Base-by-base conservation (phyloP, 2,888 invertebrate species). In the Parnassius apollo region DNA sequence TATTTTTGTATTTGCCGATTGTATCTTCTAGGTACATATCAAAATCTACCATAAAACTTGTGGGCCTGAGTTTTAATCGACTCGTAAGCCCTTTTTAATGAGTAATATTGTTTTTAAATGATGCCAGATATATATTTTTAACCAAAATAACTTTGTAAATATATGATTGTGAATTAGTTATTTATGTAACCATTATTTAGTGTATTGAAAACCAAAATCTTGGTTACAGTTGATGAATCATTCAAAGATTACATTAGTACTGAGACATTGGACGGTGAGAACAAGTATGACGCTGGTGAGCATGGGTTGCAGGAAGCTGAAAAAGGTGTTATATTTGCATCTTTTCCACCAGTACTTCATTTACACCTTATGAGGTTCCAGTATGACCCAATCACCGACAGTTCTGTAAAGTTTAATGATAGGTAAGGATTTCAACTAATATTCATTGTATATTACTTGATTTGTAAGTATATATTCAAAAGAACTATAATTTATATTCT, bases 311-410 rank as follows among this genome's bases (percentile, higher is more conserved):
- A 98, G 85, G 98, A 98, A 85, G 99, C 99, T 0, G 98, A 98
- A 88, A 99, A 99, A 81, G 99, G 99, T 51, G 98, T 99, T n/a
- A 96, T 97, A 66, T 99, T 99, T 86, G 95, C 97, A 10, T 95
- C 97, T 11, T 98, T 99, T 89, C 99, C 99, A 25, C 99, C 99
- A 2, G 98, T 99, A 42, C 93, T 99, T 68, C 99, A 99, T 91
- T 93, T 99, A 71, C 99, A 99, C 91, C 94, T 99, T 69, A 98
- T 99, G 98, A 93, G 99, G 73, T 99, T 99, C 92, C 99, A 99
- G 85, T 99, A 99, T 80, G 99, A 99, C 85, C 98, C 98, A 1
- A 94, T 98, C 71, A 97, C 98, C 10, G 99, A 99, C 85, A 97
- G 98, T 82, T 99, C 99, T 42, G 98, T 99, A 71, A 99, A 99